phyloP scores from a whole-genome alignment of 64 coral and sea anemone genomes.

The Platygyra sinensis region DNA sequence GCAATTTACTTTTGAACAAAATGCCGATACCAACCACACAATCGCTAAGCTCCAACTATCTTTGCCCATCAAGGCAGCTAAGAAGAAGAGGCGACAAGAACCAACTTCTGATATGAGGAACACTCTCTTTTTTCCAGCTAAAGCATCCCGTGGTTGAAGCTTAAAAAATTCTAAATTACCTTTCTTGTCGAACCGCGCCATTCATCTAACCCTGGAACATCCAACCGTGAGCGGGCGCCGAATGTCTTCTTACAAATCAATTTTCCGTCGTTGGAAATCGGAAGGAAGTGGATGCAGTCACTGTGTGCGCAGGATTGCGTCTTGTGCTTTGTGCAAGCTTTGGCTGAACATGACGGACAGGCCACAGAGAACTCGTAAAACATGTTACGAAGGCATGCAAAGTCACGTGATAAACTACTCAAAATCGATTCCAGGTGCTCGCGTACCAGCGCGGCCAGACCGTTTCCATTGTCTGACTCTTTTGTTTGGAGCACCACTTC shows the following conservation, averaged over 20 bases:
- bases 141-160: background rate
- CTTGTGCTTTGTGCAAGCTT: background rate
- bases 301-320: background rate
- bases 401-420: constrained; percentile 23
- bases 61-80: too few relatives aligned
- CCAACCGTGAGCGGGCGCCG: constrained; percentile 28
- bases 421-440: constrained; percentile 28
- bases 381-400: constrained; percentile 41
- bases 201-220: constrained; percentile 11
- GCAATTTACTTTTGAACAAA: too few relatives aligned
- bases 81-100: background rate
- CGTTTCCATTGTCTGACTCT: background rate
- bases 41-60: too few relatives aligned
- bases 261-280: constrained; percentile 14
- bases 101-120: background rate
- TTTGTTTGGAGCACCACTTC: constrained; percentile 30
- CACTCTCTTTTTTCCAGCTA: background rate
- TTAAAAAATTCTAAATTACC: background rate
- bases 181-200: constrained; percentile 16
- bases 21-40: too few relatives aligned
- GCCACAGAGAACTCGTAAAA: constrained; percentile 20
- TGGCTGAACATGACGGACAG: constrained; percentile 32
- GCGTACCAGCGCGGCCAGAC: background rate
- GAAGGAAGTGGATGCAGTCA: constrained; percentile 38
- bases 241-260: constrained; percentile 46